phyloP scores from a whole-genome alignment of 2,888 invertebrate genomes.

The Therioaphis trifolii region DNA sequence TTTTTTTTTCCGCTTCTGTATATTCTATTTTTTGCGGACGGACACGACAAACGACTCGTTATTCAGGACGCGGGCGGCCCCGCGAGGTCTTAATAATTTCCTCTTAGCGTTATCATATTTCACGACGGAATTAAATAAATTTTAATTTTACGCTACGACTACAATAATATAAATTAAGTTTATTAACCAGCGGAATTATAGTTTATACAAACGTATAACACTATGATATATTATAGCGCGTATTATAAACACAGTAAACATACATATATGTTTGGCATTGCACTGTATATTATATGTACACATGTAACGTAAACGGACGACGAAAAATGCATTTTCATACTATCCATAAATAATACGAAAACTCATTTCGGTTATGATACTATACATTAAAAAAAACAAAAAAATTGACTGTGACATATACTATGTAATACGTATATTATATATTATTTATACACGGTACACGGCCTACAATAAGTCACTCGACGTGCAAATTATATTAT shows the following conservation, averaged over 20 bases:
- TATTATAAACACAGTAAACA: no score
- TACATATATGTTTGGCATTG: background rate
- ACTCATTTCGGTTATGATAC: background rate
- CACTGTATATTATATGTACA: background rate
- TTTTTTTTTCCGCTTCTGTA: no score
- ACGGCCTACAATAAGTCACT: background rate
- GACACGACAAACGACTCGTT: no score
- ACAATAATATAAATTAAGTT: background rate
- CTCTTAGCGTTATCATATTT: background rate
- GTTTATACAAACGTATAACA: background rate
- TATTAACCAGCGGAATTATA: constrained; percentile 17
- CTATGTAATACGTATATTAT: no score
- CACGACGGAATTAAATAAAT: background rate
- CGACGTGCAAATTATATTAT: background rate
- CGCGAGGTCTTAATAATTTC: background rate
- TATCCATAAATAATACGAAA: constrained; percentile 11
- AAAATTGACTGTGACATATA: background rate
- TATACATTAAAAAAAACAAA: background rate
- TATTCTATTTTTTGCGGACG: no score
- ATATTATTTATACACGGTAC: background rate
- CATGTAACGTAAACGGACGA: background rate
- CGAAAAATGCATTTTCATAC: background rate
- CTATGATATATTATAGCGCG: background rate
- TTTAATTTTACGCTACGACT: background rate
- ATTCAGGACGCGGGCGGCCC: background rate